phyloP scores from a whole-genome alignment of 2,113 vertebrate genomes.

The Trematocara macrostoma region DNA sequence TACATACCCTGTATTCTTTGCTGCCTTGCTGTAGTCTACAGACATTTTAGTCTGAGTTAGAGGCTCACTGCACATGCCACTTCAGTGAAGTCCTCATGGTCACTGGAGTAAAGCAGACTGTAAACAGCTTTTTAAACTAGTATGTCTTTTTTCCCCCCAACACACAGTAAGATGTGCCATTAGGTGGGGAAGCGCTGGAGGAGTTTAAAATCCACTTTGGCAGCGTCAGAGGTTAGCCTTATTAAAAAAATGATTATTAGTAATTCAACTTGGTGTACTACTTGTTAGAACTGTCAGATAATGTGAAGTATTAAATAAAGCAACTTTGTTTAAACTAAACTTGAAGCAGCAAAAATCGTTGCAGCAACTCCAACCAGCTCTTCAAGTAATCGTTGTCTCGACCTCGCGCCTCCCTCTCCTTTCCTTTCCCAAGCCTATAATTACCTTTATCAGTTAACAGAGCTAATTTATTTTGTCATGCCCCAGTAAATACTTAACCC shows the following conservation, averaged over 20 bases:
- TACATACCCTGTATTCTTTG: background rate
- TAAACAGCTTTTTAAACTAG: background rate
- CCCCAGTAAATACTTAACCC: slow-evolving; percentile 66
- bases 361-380: background rate
- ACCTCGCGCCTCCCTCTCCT: background rate
- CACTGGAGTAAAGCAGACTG: background rate
- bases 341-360: background rate
- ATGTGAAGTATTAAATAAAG: background rate
- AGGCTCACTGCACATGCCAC: background rate
- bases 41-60: background rate
- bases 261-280: background rate
- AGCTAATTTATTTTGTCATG: slow-evolving; percentile 71
- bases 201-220: background rate
- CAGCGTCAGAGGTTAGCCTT: background rate
- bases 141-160: background rate
- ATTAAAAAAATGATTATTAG: background rate
- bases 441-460: slow-evolving; percentile 68
- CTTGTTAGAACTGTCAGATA: background rate
- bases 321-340: background rate
- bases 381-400: background rate
- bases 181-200: background rate
- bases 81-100: background rate
- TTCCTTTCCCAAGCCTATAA: slow-evolving; percentile 36
- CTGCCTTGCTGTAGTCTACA: background rate
- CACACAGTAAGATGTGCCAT: background rate